These are phyloP conservation scores for Mus spretus DNA, from an alignment of 2,797 vertebrate species.

Conservation along the genomic window DNA sequence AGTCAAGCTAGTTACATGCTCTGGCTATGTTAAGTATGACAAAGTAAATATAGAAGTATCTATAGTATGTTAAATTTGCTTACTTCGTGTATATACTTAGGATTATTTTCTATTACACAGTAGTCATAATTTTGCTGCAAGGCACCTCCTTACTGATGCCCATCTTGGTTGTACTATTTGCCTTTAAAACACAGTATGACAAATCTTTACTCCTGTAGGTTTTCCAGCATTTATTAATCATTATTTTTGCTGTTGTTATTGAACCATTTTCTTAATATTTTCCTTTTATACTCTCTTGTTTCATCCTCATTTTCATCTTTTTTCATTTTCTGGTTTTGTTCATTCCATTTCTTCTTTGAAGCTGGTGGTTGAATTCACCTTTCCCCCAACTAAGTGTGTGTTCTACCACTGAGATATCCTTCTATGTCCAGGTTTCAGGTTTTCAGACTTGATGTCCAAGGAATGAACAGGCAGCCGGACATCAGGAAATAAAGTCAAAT, in stretches of 20 bases:
- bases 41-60: background rate
- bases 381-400: background rate
- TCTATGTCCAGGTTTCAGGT: accelerated
- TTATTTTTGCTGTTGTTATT: background rate
- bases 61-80: background rate
- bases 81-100: background rate
- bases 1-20: background rate
- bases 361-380: background rate
- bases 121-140: background rate
- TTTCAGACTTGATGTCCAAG: background rate
- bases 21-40: background rate
- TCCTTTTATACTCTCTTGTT: background rate
- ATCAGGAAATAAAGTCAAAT: background rate
- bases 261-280: background rate
- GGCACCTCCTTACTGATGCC: background rate
- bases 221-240: background rate
- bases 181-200: background rate
- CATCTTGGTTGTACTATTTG: background rate
- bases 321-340: background rate
- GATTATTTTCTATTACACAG: background rate
- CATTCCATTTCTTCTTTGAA: background rate
- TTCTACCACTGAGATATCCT: background rate
- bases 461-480: accelerated
- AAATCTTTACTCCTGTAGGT: accelerated
- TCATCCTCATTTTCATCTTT: background rate